phyloP scores from a whole-genome alignment of 2,113 vertebrate genomes.

The Pygoscelis adeliae region DNA sequence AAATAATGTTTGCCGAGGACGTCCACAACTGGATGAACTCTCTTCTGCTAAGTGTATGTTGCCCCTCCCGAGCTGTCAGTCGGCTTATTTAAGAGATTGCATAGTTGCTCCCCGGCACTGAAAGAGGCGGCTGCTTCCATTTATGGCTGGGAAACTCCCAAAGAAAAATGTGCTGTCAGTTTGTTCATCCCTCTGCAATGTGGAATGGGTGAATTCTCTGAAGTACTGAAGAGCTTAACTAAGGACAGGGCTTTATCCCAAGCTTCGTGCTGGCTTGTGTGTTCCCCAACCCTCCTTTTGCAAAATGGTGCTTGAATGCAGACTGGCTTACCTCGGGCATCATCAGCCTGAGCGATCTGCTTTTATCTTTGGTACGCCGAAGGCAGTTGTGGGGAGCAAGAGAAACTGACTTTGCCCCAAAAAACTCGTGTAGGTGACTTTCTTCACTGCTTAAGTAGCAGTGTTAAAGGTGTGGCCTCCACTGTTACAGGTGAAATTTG shows the following conservation, averaged over 20 bases:
- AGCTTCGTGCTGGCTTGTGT: background rate
- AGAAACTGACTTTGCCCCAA: background rate
- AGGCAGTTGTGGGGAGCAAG: background rate
- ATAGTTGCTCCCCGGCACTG: background rate
- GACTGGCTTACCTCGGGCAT: background rate
- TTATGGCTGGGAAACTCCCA: conserved; percentile 37
- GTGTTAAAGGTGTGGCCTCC: background rate
- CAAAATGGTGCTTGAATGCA: background rate
- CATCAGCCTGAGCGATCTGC: accelerated
- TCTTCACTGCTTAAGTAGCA: background rate
- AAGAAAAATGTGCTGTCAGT: background rate
- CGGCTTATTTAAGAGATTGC: background rate
- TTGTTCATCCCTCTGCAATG: background rate
- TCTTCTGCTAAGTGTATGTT: background rate
- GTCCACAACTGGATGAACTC: background rate
- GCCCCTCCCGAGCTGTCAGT: background rate
- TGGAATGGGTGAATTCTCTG: background rate
- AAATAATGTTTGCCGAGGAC: background rate
- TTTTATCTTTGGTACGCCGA: accelerated
- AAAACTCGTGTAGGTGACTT: background rate
- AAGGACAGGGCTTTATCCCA: background rate
- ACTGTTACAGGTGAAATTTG: background rate
- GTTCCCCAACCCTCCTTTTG: background rate
- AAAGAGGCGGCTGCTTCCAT: background rate
- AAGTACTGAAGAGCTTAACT: background rate